Evolutionary conservation across 2,113 vertebrate species (phyloP).

Genomic region (Gorilla gorilla): DNA sequence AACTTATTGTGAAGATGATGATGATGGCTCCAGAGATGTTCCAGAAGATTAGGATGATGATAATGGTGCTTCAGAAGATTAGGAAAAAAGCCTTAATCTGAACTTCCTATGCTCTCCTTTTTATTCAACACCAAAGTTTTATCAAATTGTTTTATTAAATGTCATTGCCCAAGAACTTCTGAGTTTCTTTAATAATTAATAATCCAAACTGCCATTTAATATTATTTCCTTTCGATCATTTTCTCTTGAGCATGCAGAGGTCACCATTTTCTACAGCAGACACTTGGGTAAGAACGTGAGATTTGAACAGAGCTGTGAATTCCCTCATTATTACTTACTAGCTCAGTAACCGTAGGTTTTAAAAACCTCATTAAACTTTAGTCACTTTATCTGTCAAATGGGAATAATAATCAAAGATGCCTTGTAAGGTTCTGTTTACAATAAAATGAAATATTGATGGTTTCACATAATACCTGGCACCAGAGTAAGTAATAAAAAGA

Average conservation of each 20-base stretch:
- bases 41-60: neutral
- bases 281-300: neutral
- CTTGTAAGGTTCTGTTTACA: neutral
- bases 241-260: neutral
- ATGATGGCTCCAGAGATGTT: neutral
- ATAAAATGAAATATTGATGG: constrained; percentile 29
- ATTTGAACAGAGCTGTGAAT: neutral
- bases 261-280: neutral
- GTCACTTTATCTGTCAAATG: neutral
- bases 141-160: neutral
- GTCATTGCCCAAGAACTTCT: neutral
- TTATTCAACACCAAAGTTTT: neutral
- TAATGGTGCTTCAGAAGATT: neutral
- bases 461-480: neutral
- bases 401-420: neutral
- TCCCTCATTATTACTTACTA: neutral
- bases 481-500: neutral
- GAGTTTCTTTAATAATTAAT: neutral
- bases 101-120: neutral
- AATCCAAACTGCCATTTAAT: neutral
- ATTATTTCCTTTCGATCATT: neutral
- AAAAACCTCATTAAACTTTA: neutral
- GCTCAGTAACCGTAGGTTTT: neutral
- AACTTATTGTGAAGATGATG: neutral
- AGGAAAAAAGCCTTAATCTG: neutral